These are phyloP conservation scores for Epinotia ramella DNA, from an alignment of 2,888 invertebrate genomes.

Conservation along the genomic window DNA sequence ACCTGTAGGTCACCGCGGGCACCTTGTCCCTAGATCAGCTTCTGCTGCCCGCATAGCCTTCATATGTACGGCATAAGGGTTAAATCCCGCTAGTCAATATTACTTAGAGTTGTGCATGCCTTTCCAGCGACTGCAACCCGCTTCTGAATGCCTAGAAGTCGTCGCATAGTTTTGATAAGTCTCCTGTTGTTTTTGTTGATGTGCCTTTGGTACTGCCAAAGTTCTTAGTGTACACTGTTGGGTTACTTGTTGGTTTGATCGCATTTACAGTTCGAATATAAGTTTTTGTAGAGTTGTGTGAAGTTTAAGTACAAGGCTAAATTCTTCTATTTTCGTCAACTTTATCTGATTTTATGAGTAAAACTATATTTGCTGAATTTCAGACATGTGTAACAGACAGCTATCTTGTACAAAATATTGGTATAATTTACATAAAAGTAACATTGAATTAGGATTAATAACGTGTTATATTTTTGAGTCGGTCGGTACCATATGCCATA, in stretches of 20 bases:
- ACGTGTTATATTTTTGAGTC: background rate
- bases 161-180: slow-evolving; percentile 33
- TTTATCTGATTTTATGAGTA: too few species aligned
- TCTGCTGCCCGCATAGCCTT: slow-evolving; percentile 53
- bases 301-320: background rate
- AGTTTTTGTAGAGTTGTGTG: background rate
- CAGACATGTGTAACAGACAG: background rate
- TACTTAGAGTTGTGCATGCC: slow-evolving; percentile 20
- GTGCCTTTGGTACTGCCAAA: background rate
- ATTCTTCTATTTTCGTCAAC: too few species aligned
- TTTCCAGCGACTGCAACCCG: slow-evolving; percentile 29
- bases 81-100: slow-evolving; percentile 18
- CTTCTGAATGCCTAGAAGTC: slow-evolving; percentile 37
- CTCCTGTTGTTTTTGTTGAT: slow-evolving; percentile 17
- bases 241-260: background rate
- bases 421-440: background rate
- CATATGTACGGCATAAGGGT: slow-evolving; percentile 50
- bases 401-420: background rate
- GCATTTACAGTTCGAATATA: background rate
- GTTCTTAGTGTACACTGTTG: background rate
- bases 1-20: slow-evolving; percentile 74
- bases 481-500: background rate
- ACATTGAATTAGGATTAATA: background rate
- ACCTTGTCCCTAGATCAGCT: slow-evolving; percentile 56
- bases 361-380: too few species aligned